Evolutionary conservation across 1,140 invertebrate genomes (phyloP).

Genomic region (Apis florea): DNA sequence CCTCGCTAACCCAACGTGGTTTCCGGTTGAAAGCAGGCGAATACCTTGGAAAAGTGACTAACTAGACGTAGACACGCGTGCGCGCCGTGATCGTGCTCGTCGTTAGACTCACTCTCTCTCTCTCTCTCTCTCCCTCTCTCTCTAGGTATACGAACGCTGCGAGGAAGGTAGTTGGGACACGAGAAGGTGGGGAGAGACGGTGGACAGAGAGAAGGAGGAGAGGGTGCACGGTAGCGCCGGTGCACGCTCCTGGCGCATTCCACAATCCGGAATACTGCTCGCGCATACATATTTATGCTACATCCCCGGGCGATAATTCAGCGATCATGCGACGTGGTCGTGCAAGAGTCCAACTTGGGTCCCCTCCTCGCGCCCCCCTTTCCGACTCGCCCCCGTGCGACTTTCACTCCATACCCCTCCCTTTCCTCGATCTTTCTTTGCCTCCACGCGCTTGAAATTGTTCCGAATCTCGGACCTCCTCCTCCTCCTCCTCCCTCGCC

Average conservation of each 20-base stretch:
- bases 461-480: slow-evolving; percentile 6
- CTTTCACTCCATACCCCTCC: slow-evolving; percentile 10
- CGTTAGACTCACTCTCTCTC: neutral
- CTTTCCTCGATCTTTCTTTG: slow-evolving; percentile 38
- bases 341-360: slow-evolving; percentile 57
- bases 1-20: slow-evolving; percentile 42
- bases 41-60: slow-evolving; percentile 72
- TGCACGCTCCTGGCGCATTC: slow-evolving; percentile 72
- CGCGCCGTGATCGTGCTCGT: slow-evolving; percentile 8
- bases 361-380: slow-evolving; percentile 7
- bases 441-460: slow-evolving; percentile 42
- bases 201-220: no score
- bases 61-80: slow-evolving; percentile 73
- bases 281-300: slow-evolving; percentile 77
- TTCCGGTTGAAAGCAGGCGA: slow-evolving; percentile 71
- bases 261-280: slow-evolving; percentile 73
- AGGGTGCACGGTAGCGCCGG: slow-evolving; percentile 31
- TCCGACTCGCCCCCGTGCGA: slow-evolving; percentile 11
- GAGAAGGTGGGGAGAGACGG: slow-evolving; percentile 27
- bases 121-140: neutral
- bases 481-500: neutral
- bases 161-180: slow-evolving; percentile 44
- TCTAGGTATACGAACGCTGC: slow-evolving; percentile 44
- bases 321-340: slow-evolving; percentile 73
- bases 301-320: slow-evolving; percentile 75